Base-by-base conservation (phyloP, 2,797 vertebrate genomes). In the Molossus molossus region DNA sequence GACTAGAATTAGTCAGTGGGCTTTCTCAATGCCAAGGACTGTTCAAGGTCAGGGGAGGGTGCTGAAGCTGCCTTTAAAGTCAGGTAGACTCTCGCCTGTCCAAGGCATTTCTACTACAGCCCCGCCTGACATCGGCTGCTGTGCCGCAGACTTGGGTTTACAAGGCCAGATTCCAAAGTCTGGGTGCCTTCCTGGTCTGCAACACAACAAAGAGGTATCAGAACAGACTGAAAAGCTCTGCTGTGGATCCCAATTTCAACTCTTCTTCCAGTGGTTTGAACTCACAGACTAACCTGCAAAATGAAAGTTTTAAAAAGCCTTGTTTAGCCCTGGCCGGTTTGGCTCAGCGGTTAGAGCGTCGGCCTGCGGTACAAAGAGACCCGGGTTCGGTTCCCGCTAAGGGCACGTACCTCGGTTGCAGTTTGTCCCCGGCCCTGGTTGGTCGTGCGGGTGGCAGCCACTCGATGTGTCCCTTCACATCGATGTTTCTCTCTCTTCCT, bases 21-120 rank as follows among this genome's bases (percentile, higher is more conserved):
- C 40, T 87, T 87, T 81, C 23, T 60, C 88, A 92, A 67, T 20
- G 40, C 53, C 27, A 33, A 55, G 48, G 27, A n/a, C 55, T 92
- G 40, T 3, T 18, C 13, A 80, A 89, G 64, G 50, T 9, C 48
- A 73, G 27, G 53, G n/a, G 33, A 55, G 1, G 15, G 13, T 17
- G 5, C 64, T 14, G 48, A 92, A 50, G 37, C 67, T n/a, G 55
- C 37, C 37, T 64, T 80, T 50, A 55, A 77, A 70, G 29, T 55
- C 29, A 33, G 14, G 67, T 21, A 14, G 40, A 3, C 65, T 48
- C 29, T 76, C 84, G 70, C 13, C 11, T 58, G 9, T 21, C 50
- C 94, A 53, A 23, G n/a, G 48, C 14, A 13, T 40, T 45, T 50
- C 70, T 33, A 1, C 20, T 14, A 6, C 53, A 81, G 11, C 45